Base-by-base conservation (phyloP, 2,797 vertebrate species). In the Brachyrhaphis roseni region DNA sequence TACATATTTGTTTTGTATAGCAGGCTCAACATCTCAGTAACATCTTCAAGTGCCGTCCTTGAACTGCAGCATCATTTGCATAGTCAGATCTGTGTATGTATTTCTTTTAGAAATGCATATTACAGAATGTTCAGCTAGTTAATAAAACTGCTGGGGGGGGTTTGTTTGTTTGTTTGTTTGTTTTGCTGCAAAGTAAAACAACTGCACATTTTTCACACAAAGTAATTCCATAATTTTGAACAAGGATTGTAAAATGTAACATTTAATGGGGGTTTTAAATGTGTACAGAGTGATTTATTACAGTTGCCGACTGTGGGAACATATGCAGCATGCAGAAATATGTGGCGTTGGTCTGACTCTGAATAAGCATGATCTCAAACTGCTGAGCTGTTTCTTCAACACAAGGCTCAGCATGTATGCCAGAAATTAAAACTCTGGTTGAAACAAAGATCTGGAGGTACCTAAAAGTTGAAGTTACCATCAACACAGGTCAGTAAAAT, bases 381-480 rank as follows among this genome's bases (percentile, higher is more conserved):
- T 73, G 53, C 53, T 62, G 59, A 74, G 47, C 34, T 45, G 12
- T 53, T 72, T 75, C 57, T 80, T 74, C 64, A 64, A 82, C 62
- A 77, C 23, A 10, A 13, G 7, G 71, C 41, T 68, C 26, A 68
- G 74, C 74, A 72, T 72, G 66, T 10, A 36, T 36, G 39, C 51
- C 72, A 47, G 72, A 39, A 79, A 79, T 75, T 72, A 57, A 75
- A 53, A 75, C 76, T 43, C 4, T 72, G 20, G 46, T 86, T 70
- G 12, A 59, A 78, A 75, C 51, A 73, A 82, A 82, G 62, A 57
- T 74, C 78, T 78, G 47, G 78, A 83, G 72, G 28, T 51, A 81
- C 72, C 41, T 39, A 26, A 45, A 81, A 78, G 82, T 79, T 74
- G 64, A 75, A 36, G 74, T 84, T 74, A 66, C 16, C 70, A 36